Evolutionary conservation across 2,888 invertebrate genomes (phyloP).

Genomic region (Hemithea aestivaria): DNA sequence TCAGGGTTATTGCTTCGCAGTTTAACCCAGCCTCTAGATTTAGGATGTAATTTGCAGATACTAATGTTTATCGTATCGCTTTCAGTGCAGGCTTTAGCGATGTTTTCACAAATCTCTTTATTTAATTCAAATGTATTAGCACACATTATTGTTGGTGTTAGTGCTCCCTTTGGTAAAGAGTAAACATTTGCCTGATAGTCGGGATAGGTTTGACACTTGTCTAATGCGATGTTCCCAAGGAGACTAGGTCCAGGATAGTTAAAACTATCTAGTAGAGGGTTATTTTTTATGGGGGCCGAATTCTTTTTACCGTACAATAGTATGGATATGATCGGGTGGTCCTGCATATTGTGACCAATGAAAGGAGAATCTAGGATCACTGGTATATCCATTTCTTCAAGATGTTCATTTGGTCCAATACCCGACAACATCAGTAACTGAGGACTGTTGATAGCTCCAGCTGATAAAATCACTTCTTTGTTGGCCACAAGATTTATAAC

Average conservation of each 20-base stretch:
- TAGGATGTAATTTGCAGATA: conserved; percentile 40
- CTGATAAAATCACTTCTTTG: conserved; percentile 51
- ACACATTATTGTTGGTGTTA: conserved; percentile 36
- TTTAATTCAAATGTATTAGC: conserved; percentile 32
- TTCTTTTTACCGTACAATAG: conserved; percentile 31
- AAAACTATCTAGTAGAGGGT: conserved; percentile 31
- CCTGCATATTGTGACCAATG: conserved; percentile 51
- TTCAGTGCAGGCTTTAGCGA: conserved; percentile 28
- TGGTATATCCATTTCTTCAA: conserved; percentile 37
- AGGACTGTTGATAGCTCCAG: conserved; percentile 49
- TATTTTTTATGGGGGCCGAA: conserved; percentile 28
- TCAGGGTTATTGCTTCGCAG: conserved; percentile 38
- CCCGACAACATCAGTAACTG: conserved; percentile 56
- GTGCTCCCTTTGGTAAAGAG: conserved; percentile 31
- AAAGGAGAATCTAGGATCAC: conserved; percentile 37
- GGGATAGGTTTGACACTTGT: conserved; percentile 42
- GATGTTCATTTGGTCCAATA: conserved; percentile 46
- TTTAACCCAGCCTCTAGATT: conserved; percentile 43
- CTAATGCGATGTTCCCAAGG: conserved; percentile 42
- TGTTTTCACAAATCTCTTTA: conserved; percentile 33
- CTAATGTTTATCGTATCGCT: conserved; percentile 29
- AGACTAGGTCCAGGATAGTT: conserved; percentile 39
- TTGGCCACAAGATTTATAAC: conserved; percentile 29
- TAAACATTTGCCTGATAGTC: conserved; percentile 45
- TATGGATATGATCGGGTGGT: conserved; percentile 43